Conservation (phyloP, 2,888 invertebrate genomes). For the Drosophila macrospina region DNA sequence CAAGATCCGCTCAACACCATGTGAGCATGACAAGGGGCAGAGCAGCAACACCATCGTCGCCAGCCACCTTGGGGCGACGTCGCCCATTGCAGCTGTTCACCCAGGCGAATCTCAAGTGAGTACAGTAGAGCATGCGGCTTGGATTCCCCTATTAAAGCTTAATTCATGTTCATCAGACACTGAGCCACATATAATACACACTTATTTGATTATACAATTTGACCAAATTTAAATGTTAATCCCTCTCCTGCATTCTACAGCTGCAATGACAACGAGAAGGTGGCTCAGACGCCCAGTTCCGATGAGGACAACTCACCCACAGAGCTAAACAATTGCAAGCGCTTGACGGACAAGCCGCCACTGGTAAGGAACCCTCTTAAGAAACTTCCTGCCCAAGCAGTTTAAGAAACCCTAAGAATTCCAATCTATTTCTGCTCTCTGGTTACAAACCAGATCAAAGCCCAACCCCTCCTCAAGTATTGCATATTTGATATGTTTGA, state of each 20-base stretch:
- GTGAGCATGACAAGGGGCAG: conserved; percentile 35
- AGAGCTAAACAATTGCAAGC: conserved; percentile 93
- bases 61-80: conserved; percentile 66
- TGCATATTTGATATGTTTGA: conserved; percentile 57
- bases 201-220: not conserved
- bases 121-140: conserved; percentile 43
- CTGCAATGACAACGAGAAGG: conserved; percentile 85
- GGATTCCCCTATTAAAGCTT: conserved; percentile 48
- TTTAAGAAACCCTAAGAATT: conserved; percentile 19
- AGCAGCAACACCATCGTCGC: conserved; percentile 61
- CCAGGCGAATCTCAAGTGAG: conserved; percentile 84
- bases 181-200: conserved; percentile 23
- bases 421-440: conserved; percentile 16
- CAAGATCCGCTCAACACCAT: conserved; percentile 43
- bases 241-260: conserved; percentile 48
- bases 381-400: not conserved
- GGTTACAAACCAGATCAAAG: conserved; percentile 40
- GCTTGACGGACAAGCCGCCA: conserved; percentile 92
- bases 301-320: conserved; percentile 95
- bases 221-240: conserved; percentile 8
- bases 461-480: conserved; percentile 15
- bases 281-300: conserved; percentile 87
- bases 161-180: conserved; percentile 62
- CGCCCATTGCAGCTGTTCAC: conserved; percentile 82
- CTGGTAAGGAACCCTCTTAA: conserved; percentile 84